Base-by-base conservation (phyloP, 2,888 invertebrate genomes). In the Zeuzera pyrina region DNA sequence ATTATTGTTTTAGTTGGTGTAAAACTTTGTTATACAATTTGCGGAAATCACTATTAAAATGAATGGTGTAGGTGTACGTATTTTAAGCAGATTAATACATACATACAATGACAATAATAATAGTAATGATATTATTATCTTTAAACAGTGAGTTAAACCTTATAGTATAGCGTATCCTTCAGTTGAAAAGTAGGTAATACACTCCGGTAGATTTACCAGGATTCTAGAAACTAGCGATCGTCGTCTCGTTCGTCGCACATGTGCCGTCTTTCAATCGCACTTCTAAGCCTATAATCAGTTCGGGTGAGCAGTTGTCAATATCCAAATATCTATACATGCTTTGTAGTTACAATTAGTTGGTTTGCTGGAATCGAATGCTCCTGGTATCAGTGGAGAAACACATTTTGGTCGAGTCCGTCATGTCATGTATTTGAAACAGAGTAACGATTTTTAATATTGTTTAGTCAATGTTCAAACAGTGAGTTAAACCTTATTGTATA, bases 351-450 rank as follows among this genome's bases (percentile, higher is more conserved):
- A 83, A 29, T 60, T 70, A 1, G 81, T 78, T 3, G 78, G 72
- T 45, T 69, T 68, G 0, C 71, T 49, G 0, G 74, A 76, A 30
- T 69, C 69, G 5, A 70, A 68, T 6, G 77, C 49, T 0, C 64
- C 66, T 6, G 79, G 78, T 14, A 81, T 45, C 1, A 69, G 41
- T 1, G 73, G 64, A 1, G 65, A 72, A 0, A 57, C 63, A 45
- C 87, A 87, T 12, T 86, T 78, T 0, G 88, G 87, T 47, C 89
- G 88, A 0, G 74, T 56, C 7, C 53, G 55, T 0, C 88, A 88
- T 21, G 85, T 84, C 44, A 85, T 87, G 46, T 88, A 88, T 1
- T 86, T 74, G 44, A 85, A 86, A 53, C 87, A 87, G 51, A n/a
- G n/a, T n/a, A n/a, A n/a, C n/a, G n/a, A n/a, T n/a, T n/a, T n/a